Evolutionary conservation across 2,113 vertebrate species (phyloP), one percentile per base, ranked within the genome.

Genomic region (Nymphicus hollandicus): DNA sequence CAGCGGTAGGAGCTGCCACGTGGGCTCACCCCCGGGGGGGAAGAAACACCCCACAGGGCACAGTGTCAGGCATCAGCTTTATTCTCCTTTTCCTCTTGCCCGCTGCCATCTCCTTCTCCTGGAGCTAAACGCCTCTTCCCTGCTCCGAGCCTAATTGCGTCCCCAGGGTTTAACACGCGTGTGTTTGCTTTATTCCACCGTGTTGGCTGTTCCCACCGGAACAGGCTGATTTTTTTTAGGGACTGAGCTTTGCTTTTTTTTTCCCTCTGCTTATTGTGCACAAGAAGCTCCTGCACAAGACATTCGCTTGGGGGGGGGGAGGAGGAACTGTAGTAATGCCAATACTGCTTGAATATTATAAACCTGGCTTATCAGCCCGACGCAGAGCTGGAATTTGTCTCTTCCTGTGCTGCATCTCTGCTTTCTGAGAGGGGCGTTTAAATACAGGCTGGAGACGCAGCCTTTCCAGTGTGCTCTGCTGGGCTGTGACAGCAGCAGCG

Each of bases 321-420:
- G 64, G 56, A 81, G 93, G 92, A 97, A 93, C 27, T 96, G 89
- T 96, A 96, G 88, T 94, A 95, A 95, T 96, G 95, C 95, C 93
- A 96, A 56, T 95, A 88, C 92, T 96, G 73, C 94, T 96, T 94
- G 95, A 97, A 97, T 95, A 95, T 96, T 96, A 97, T 96, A 96
- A 96, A 96, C 95, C 95, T 95, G 95, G 92, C 95, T 96, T 96
- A 97, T 97, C 96, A 97, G 93, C 83, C 72, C 41, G 88, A 86
- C 72, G 77, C 96, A 96, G 95, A 24, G 96, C 95, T 97, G 93
- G 95, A 97, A 95, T 95, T 96, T 84, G 95, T 95, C 95, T 96
- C 93, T 97, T 96, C 95, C 95, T 95, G 95, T 96, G 96, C 92
- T 92, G 95, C 93, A 95, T 97, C 95, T 96, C 96, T 93, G 92